Percentiles rank a stretch among this genome's conserved stretches.
Conservation (phyloP, 2,113 vertebrate species). For the Baryphthengus martii region DNA sequence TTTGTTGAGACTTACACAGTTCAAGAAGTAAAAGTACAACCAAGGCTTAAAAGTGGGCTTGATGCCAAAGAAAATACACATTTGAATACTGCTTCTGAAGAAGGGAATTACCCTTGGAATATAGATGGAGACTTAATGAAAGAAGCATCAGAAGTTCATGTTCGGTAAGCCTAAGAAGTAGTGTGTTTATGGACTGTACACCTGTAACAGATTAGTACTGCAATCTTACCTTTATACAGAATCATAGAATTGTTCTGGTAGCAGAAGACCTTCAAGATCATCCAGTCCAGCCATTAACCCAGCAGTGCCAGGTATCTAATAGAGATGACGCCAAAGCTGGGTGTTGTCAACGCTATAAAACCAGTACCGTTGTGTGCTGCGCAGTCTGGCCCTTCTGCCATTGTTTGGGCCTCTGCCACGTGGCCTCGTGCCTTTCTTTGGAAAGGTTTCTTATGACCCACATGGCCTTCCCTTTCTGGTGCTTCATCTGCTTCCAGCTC, state of each 20-base stretch:
- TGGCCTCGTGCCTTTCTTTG: not conserved
- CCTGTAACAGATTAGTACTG: not conserved
- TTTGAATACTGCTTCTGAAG: constrained; percentile 33
- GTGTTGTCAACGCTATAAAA: not conserved
- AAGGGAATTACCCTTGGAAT: constrained; percentile 80
- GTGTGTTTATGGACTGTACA: not conserved
- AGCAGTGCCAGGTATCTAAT: not conserved
- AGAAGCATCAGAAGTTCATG: constrained; percentile 73
- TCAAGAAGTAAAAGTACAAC: constrained; percentile 77
- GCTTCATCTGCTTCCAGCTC: not conserved
- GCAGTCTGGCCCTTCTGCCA: not conserved
- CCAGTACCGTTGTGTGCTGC: not conserved
- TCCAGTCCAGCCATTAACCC: too few relatives aligned
- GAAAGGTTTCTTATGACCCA: not conserved
- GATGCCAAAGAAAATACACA: constrained; percentile 29
- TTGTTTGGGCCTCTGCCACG: not conserved
- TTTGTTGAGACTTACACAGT: constrained; percentile 84
- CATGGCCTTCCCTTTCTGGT: not conserved
- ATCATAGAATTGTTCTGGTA: too few relatives aligned
- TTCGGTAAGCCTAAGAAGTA: constrained; percentile 69
- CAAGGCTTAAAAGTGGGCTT: not conserved
- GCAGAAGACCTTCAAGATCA: too few relatives aligned
- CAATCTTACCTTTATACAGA: not conserved
- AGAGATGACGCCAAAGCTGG: not conserved
- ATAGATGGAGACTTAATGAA: constrained; percentile 84